phyloP scores from a whole-genome alignment of 2,888 invertebrate species.

The Endotricha flammealis region DNA sequence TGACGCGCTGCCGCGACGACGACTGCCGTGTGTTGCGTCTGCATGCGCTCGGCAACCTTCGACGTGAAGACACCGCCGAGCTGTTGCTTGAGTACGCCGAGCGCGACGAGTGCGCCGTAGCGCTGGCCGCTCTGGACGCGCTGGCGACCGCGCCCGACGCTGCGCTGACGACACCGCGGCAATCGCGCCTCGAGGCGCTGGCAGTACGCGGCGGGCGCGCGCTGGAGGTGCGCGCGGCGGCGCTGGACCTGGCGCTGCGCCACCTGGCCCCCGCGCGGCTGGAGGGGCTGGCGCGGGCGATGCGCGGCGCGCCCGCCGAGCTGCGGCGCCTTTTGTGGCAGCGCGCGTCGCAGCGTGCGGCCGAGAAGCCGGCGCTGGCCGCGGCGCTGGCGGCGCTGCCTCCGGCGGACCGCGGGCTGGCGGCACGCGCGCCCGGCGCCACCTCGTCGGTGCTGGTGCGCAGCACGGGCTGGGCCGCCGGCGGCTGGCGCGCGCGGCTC shows the following conservation, averaged over 20 bases:
- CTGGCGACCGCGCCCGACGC: slow-evolving; percentile 15
- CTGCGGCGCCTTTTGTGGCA: slow-evolving; percentile 51
- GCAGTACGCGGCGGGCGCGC: slow-evolving; percentile 15
- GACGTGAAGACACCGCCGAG: slow-evolving; percentile 11
- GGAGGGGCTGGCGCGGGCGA: slow-evolving; percentile 24
- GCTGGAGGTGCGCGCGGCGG: slow-evolving; percentile 41
- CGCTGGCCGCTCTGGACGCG: slow-evolving; percentile 21
- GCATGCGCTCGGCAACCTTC: slow-evolving; percentile 16
- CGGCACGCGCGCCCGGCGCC: slow-evolving; percentile 34
- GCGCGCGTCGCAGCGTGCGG: slow-evolving; percentile 32
- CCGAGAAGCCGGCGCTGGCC: slow-evolving; percentile 21
- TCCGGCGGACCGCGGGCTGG: slow-evolving; percentile 24
- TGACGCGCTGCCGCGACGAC: background rate
- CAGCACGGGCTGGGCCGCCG: slow-evolving; percentile 29
- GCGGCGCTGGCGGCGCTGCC: slow-evolving; percentile 27
- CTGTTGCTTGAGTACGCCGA: slow-evolving; percentile 20
- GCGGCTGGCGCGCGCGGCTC: slow-evolving; percentile 34
- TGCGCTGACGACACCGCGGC: slow-evolving; percentile 26
- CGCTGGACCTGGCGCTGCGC: slow-evolving; percentile 36
- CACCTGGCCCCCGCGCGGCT: slow-evolving; percentile 14
- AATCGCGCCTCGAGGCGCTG: slow-evolving; percentile 13
- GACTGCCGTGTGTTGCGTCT: slow-evolving; percentile 1
- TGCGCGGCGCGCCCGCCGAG: slow-evolving; percentile 32
- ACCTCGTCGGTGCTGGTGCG: slow-evolving; percentile 43
- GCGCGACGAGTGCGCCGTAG: slow-evolving; percentile 22